These are phyloP conservation scores for Triops longicaudatus DNA, from an alignment of 1,140 invertebrate genomes.

Conservation along the genomic window DNA sequence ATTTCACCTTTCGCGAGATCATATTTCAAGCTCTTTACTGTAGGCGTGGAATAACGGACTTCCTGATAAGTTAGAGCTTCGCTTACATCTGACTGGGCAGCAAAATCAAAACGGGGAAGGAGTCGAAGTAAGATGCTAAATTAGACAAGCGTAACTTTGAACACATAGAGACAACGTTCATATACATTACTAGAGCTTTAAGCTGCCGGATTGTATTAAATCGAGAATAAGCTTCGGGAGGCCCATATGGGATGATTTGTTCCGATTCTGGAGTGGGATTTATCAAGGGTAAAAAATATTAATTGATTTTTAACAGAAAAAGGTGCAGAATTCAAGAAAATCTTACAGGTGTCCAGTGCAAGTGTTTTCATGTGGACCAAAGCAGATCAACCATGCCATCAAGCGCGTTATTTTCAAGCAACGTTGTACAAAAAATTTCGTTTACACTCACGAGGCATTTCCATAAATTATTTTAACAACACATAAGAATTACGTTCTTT, in stretches of 20 bases:
- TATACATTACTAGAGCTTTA: background rate
- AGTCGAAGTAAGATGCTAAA: background rate
- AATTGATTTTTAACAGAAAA: background rate
- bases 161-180: background rate
- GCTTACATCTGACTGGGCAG: background rate
- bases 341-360: background rate
- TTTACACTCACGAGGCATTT: slow-evolving; percentile 3
- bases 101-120: background rate
- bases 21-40: background rate
- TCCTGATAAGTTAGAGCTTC: slow-evolving; percentile 15
- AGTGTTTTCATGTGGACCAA: slow-evolving; percentile 18
- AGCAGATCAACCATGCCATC: slow-evolving; percentile 12
- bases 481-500: background rate
- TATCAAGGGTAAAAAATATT: background rate
- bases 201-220: background rate
- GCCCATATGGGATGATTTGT: background rate
- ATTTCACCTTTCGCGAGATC: background rate
- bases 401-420: background rate
- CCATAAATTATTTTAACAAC: background rate
- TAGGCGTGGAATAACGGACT: slow-evolving; percentile 7
- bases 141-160: background rate
- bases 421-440: background rate
- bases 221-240: slow-evolving; percentile 16
- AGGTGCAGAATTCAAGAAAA: background rate
- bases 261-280: background rate